phyloP scores from a whole-genome alignment of 2,888 invertebrate genomes.

The Meandrusa payeni region DNA sequence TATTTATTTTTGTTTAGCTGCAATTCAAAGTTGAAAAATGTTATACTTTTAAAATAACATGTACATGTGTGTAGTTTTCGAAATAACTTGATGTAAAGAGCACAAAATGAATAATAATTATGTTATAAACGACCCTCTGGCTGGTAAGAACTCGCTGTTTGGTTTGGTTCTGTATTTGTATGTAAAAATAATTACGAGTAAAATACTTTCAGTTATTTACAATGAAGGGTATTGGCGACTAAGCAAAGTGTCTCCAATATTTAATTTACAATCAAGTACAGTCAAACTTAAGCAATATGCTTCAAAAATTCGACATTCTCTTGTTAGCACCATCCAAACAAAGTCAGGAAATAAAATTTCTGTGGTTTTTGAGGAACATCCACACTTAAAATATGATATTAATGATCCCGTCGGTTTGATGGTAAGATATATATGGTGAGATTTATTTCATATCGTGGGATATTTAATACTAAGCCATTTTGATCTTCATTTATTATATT shows the following conservation, averaged over 20 bases:
- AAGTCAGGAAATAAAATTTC: slow-evolving; percentile 48
- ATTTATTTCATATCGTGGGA: too few species aligned
- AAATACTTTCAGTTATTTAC: slow-evolving; percentile 54
- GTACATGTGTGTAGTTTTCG: too few species aligned
- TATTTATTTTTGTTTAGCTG: too few species aligned
- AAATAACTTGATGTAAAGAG: too few species aligned
- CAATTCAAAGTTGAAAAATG: too few species aligned
- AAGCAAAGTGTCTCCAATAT: slow-evolving; percentile 61
- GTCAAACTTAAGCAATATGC: slow-evolving; percentile 68
- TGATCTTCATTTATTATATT: too few species aligned
- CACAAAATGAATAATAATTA: slow-evolving; percentile 14
- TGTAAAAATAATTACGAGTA: neutral
- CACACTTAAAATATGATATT: slow-evolving; percentile 56
- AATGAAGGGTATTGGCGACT: slow-evolving; percentile 65
- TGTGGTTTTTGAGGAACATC: slow-evolving; percentile 53
- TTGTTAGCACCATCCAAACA: slow-evolving; percentile 47
- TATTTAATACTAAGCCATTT: too few species aligned
- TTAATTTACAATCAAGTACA: slow-evolving; percentile 51
- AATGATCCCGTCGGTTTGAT: slow-evolving; percentile 59
- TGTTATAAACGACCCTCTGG: slow-evolving; percentile 37
- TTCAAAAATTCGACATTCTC: slow-evolving; percentile 58
- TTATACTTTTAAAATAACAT: too few species aligned
- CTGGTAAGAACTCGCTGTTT: slow-evolving; percentile 32
- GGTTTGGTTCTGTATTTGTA: too few species aligned
- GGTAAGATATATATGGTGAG: too few species aligned